Base-by-base conservation (phyloP, 2,113 vertebrate species). In the Fulica atra region DNA sequence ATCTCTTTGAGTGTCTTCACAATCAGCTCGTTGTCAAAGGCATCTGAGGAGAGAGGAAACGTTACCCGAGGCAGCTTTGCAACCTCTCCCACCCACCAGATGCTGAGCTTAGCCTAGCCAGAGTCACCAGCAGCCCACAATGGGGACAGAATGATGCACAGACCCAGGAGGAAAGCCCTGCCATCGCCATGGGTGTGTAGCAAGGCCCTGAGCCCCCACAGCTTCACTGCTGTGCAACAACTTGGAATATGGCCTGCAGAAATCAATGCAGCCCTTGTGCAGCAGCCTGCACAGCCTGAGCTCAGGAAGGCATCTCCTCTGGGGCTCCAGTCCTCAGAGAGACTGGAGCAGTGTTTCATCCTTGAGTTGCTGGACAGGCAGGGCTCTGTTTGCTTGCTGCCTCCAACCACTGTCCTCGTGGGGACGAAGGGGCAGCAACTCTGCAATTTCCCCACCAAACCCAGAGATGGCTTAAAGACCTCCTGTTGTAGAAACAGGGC, bases 1-100 rank as follows among this genome's bases (percentile, higher is more conserved):
- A 99, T 99, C 82, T 99, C 98, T 87, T 97, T 98, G 81, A 99
- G 98, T 0, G 99, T 99, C 96, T 99, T 98, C 97, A 99, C 97
- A 54, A 99, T 98, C 87, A 99, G 98, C 94, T 99, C 99, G 61
- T 98, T 99, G 98, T 99, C 99, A 95, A 99, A 99, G 98, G 99
- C 99, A 98, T 99, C 99, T 99, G 96, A 78, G 92, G 80, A 96
- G 63, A 92, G 63, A 96, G 48, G 65, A 94, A 82, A 77, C 0
- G 2, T 92, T 85, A 96, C 42, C 69, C 2, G 1, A 90, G 68
- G 82, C 82, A 79, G 89, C 76, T 77, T 60, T 60, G 53, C 79
- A 81, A 90, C 36, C 79, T 63, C 68, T 90, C 76, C 86, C 86
- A 79, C 88, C 88, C 91, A 69, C 82, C 82, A 92, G 68, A 53